Evolutionary conservation across 1,140 invertebrate genomes (phyloP), one percentile per base, ranked within the genome.

Genomic region (Paralvinella palmiformis): DNA sequence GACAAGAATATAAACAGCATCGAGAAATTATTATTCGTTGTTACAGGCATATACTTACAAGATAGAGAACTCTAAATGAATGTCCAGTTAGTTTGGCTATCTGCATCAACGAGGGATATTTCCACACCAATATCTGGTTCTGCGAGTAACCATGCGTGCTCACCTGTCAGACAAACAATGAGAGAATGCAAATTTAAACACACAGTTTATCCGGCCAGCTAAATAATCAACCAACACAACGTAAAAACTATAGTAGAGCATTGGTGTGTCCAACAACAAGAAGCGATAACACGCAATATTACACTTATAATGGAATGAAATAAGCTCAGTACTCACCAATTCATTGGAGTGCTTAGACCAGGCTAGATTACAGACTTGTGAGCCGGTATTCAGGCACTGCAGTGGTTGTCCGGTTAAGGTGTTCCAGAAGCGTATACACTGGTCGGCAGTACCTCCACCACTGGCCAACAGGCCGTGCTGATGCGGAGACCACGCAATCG

Each of bases 261-360:
- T 7, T 10, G 10, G 22, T 53, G 27, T 53, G 50, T 22, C 50
- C 10, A n/a, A 22, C 15, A 53, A n/a, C n/a, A n/a, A n/a, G n/a
- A n/a, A n/a, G n/a, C n/a, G n/a, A n/a, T n/a, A n/a, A n/a, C n/a
- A n/a, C n/a, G n/a, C n/a, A n/a, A n/a, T n/a, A n/a, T n/a, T n/a
- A n/a, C n/a, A n/a, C n/a, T n/a, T n/a, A n/a, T n/a, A n/a, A n/a
- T n/a, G n/a, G n/a, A n/a, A n/a, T n/a, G n/a, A n/a, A n/a, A n/a
- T n/a, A n/a, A n/a, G n/a, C n/a, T n/a, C n/a, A 22, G 50, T 3
- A 80, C 81, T 78, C 63, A 98, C 95, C 73, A 99, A 81, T 83
- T 99, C 96, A 67, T 93, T 95, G 56, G 94, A 94, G 82, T 98
- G 94, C 79, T 97, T 98, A 15, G 95, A 98, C 97, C 97, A 99